Base-by-base conservation (phyloP, 1,140 invertebrate genomes). In the Eueides isabella region DNA sequence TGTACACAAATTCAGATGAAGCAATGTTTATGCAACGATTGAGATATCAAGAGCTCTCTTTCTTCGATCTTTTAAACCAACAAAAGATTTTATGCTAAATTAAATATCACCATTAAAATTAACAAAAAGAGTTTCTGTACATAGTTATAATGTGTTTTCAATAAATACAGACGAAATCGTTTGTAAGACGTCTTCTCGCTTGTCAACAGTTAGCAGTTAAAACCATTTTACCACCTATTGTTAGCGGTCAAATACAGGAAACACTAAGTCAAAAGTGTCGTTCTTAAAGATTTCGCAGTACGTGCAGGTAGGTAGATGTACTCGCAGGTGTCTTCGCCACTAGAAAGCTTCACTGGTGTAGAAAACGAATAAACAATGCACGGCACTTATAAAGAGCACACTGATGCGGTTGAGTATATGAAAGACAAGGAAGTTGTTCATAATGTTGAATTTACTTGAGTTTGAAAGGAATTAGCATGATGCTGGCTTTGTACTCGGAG, bases 191-290 rank as follows among this genome's bases (percentile, higher is more conserved):
- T 82, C 80, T 78, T 80, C 78, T 86, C 82, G 82, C 62, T 78
- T 85, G 85, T 86, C 87, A 85, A 79, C 83, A 77, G 64, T 71
- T 78, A 78, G 65, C 78, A 78, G 61, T 63, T 55, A 63, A 63
- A 31, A 76, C 80, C 74, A 78, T 83, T 80, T 89, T 89, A 91
- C 85, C 64, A 87, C 82, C 88, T 79, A 92, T 93, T 93, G 90
- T 93, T 87, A 75, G 71, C 61, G 78, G 86, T 89, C 89, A 91
- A 91, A 88, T 81, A 83, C 87, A 92, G 91, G 91, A 93, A 93
- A 92, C 86, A 86, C 85, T 88, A 86, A 92, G 83, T 90, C 84
- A 87, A 90, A 92, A 91, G 88, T 90, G 83, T 81, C 74, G 71
- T 71, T 85, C 79, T 85, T 82, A 85, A 78, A 89, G 81, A 89